Evolutionary conservation across 2,113 vertebrate species (phyloP), one percentile per base, ranked within the genome.

Genomic region (Psittacus erithacus): DNA sequence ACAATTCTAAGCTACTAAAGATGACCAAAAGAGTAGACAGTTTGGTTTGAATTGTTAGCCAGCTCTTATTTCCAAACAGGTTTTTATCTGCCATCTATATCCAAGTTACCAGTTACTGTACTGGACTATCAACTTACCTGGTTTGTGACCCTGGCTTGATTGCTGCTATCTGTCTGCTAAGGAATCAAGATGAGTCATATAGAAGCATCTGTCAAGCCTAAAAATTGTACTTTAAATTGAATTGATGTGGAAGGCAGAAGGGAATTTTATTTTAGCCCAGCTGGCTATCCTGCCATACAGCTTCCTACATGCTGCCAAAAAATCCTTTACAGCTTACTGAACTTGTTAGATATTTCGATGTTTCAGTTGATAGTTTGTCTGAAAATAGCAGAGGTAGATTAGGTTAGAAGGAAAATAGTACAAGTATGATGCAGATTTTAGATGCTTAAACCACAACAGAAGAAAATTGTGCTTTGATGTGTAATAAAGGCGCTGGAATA

Each of bases 241-340:
- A 93, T 82, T 91, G 73, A 83, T 86, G 85, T 89, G 95, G 81
- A 95, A 94, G 76, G 80, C 84, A 95, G 85, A 88, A 85, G 55
- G 65, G 29, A 64, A 76, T 84, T 90, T 62, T 94, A 57, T 92
- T 91, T 95, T 59, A 89, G 78, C 86, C 83, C 68, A 90, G 78
- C 86, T 88, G 93, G 92, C 82, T 96, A 17, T 76, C 91, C 87
- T 95, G 82, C 79, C 57, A 17, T 69, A 11, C 11, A 90, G 71
- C 95, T 94, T 94, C 94, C 92, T 90, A 92, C 95, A 35, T 13
- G 17, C 71, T 13, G 10, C 71, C 68, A 57, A 84, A 88, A 92
- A 93, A 96, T 92, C 86, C 83, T 84, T 96, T 92, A 84, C 73
- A 84, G 77, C 75, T 90, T 94, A 81, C 83, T 93, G 93, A 90